Evolutionary conservation across 2,797 vertebrate genomes (phyloP).

Genomic region (Spea hammondii): DNA sequence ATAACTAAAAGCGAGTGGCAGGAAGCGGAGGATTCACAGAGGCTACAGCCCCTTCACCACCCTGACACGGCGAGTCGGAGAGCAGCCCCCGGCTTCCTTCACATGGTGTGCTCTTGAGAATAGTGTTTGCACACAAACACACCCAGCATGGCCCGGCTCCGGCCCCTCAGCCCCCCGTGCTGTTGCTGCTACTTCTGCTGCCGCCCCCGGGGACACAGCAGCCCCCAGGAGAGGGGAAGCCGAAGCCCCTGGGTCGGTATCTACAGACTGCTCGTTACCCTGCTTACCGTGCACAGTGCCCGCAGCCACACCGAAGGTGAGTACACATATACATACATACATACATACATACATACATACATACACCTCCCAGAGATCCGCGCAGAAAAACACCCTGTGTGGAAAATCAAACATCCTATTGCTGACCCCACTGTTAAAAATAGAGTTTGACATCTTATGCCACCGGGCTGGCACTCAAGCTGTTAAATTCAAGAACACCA

Average conservation of each 20-base stretch:
- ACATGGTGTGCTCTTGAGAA: conserved; percentile 31
- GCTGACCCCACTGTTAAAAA: no score
- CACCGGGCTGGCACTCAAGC: not conserved
- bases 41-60: not conserved
- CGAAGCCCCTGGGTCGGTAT: not conserved
- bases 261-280: conserved; percentile 34
- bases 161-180: not conserved
- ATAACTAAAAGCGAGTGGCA: not conserved
- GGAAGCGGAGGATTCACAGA: not conserved
- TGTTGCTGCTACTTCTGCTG: conserved; percentile 12
- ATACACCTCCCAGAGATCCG: no score
- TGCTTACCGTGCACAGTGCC: conserved; percentile 40
- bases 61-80: not conserved
- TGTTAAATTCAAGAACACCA: not conserved
- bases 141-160: conserved; percentile 31
- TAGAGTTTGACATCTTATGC: no score
- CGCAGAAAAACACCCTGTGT: no score
- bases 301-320: conserved; percentile 45
- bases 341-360: no score
- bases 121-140: not conserved
- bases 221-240: conserved; percentile 3
- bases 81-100: not conserved
- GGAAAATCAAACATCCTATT: no score
- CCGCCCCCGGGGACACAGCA: not conserved
- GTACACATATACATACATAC: not conserved